phyloP scores from a whole-genome alignment of 2,113 vertebrate species.

The Opisthocomus hoazin region DNA sequence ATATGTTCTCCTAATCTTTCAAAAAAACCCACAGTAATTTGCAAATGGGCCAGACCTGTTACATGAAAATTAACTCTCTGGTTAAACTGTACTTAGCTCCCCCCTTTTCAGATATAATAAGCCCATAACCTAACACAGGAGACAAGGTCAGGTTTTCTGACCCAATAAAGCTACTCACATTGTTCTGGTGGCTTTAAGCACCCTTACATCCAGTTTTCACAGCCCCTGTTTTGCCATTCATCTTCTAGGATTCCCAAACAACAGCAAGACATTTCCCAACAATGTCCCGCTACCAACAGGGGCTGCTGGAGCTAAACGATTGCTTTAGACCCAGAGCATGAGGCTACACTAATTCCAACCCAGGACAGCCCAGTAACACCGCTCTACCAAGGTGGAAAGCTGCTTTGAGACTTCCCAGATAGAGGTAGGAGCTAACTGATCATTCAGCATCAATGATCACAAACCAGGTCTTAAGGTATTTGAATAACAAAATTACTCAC shows the following conservation, averaged over 20 bases:
- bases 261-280: neutral
- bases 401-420: neutral
- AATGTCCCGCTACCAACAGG: fast-evolving
- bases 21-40: neutral
- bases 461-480: neutral
- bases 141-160: neutral
- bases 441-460: neutral
- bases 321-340: neutral
- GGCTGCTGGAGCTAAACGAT: neutral
- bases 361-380: neutral
- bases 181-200: neutral
- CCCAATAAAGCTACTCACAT: neutral
- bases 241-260: neutral
- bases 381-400: neutral
- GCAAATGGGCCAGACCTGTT: neutral
- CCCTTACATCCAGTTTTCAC: neutral
- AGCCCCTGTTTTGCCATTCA: neutral
- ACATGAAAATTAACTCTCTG: neutral
- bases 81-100: neutral
- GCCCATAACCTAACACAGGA: neutral
- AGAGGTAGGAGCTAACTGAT: neutral
- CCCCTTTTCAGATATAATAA: neutral
- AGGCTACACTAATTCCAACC: neutral
- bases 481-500: neutral
- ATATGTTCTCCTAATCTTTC: neutral